Conservation (phyloP, 2,888 invertebrate species). For the Creontiades dilutus region DNA sequence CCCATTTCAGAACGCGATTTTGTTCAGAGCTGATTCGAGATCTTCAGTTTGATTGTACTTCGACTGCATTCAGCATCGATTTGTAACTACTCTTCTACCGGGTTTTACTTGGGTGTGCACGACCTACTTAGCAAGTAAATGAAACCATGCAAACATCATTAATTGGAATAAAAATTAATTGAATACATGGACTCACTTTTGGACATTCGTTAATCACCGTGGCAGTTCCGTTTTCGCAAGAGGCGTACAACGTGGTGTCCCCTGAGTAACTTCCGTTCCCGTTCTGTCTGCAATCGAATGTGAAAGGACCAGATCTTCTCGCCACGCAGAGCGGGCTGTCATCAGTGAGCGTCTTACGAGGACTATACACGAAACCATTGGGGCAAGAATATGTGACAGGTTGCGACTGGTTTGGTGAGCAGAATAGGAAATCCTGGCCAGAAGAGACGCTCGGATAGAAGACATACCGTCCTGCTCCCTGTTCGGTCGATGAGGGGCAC, state of each 20-base stretch:
- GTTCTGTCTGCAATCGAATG: slow-evolving; percentile 13
- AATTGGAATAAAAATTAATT: no score
- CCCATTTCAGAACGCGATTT: no score
- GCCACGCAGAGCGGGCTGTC: not conserved
- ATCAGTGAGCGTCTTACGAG: not conserved
- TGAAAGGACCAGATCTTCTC: not conserved
- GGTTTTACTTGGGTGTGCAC: no score
- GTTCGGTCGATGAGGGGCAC: not conserved
- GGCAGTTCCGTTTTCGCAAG: not conserved
- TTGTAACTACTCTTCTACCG: no score
- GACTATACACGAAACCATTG: slow-evolving; percentile 11
- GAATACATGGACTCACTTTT: slow-evolving; percentile 26
- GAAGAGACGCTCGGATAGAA: not conserved
- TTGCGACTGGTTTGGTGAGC: not conserved
- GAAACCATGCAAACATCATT: no score
- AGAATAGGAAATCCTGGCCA: not conserved
- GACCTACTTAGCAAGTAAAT: no score
- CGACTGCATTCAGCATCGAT: no score
- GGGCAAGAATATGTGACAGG: slow-evolving; percentile 24
- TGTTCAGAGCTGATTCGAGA: no score
- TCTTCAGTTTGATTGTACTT: no score
- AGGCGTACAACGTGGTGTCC: not conserved
- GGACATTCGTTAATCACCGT: slow-evolving; percentile 15
- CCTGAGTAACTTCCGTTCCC: not conserved
- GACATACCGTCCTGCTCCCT: not conserved